A percentile compares a stretch with the other conserved stretches of the same genome.
phyloP scores from a whole-genome alignment of 2,888 invertebrate species.

The Panopea generosa region DNA sequence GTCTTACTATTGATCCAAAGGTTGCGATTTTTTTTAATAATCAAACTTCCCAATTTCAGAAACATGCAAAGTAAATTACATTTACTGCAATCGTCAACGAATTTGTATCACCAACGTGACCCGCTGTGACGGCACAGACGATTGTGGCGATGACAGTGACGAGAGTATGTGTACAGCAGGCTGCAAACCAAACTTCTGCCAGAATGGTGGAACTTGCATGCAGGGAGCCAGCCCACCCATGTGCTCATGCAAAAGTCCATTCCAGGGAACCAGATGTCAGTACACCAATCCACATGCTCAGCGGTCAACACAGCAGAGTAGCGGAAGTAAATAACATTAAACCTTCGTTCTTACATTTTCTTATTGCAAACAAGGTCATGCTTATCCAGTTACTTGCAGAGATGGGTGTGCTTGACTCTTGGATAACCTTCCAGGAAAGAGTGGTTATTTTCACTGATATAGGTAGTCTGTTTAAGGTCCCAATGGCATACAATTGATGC shows the following conservation, averaged over 20 bases:
- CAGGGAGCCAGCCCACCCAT: conserved; percentile 38
- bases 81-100: conserved; percentile 65
- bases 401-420: too few species aligned
- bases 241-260: conserved; percentile 49
- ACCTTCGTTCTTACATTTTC: background rate
- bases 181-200: conserved; percentile 69
- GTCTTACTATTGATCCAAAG: too few species aligned
- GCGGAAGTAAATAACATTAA: conserved; percentile 8
- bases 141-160: conserved; percentile 70
- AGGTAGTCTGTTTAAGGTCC: too few species aligned
- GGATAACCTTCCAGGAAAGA: too few species aligned
- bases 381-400: too few species aligned
- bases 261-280: conserved; percentile 62
- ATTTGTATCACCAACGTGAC: conserved; percentile 65
- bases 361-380: too few species aligned
- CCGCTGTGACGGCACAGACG: conserved; percentile 68
- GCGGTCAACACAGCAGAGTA: conserved; percentile 16
- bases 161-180: conserved; percentile 67
- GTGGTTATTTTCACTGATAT: too few species aligned
- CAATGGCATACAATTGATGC: too few species aligned
- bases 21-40: too few species aligned
- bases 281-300: conserved; percentile 24
- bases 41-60: too few species aligned
- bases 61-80: conserved; percentile 63
- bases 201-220: conserved; percentile 70